phyloP scores from a whole-genome alignment of 2,113 vertebrate genomes.

The Calonectris borealis region DNA sequence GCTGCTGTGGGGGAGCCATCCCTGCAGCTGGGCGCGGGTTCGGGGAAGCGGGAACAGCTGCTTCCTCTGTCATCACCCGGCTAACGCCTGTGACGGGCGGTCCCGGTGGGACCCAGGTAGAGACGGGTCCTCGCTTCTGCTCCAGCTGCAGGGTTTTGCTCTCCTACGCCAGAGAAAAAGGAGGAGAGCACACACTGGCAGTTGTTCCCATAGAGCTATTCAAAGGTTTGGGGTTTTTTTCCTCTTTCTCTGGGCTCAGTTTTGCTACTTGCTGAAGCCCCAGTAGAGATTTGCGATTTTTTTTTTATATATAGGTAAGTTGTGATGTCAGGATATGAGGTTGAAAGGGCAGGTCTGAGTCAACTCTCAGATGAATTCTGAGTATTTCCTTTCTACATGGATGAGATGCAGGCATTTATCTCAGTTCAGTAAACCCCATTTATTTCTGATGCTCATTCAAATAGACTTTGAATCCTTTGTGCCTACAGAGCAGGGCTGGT shows the following conservation, averaged over 20 bases:
- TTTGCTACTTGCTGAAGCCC: neutral
- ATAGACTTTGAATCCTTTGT: neutral
- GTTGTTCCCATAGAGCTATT: neutral
- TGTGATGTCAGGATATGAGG: slow-evolving; percentile 27
- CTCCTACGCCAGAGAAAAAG: neutral
- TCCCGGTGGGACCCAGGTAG: neutral
- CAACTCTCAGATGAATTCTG: slow-evolving; percentile 31
- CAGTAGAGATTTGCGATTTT: neutral
- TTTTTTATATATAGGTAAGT: neutral
- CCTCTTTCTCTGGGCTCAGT: neutral
- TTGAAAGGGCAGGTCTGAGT: slow-evolving; percentile 46
- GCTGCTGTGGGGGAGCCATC: neutral
- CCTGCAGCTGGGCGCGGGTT: neutral
- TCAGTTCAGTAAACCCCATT: slow-evolving; percentile 47
- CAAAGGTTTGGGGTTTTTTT: neutral
- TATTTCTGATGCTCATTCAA: slow-evolving; percentile 37
- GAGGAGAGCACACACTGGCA: neutral
- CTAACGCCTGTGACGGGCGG: rapidly evolving
- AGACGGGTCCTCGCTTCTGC: rapidly evolving
- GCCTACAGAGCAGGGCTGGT: neutral
- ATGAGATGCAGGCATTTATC: slow-evolving; percentile 39
- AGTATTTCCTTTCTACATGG: slow-evolving; percentile 40
- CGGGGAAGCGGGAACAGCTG: neutral
- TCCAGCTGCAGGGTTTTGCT: neutral
- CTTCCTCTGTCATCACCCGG: neutral